Conservation (phyloP, 2,113 vertebrate species). For the Rafetus swinhoei region DNA sequence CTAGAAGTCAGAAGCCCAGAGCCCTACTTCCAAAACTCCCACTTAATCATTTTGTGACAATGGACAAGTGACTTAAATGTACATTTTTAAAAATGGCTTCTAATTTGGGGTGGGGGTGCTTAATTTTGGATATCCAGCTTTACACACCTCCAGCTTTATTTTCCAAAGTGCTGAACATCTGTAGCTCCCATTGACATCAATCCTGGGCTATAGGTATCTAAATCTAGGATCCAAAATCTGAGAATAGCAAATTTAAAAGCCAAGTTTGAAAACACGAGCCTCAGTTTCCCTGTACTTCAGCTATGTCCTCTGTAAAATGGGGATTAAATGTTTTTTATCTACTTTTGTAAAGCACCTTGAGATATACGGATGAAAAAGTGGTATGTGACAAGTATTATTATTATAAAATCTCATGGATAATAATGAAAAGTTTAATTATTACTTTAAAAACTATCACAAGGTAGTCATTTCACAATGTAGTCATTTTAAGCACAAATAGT, state of each 20-base stretch:
- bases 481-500: neutral
- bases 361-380: neutral
- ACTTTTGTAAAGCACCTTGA: neutral
- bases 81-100: neutral
- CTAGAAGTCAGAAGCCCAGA: neutral
- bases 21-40: fast-evolving
- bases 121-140: neutral
- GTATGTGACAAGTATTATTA: neutral
- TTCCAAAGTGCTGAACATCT: neutral
- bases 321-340: neutral
- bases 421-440: neutral
- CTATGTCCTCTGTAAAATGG: neutral
- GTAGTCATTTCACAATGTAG: neutral
- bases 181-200: neutral
- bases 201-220: neutral
- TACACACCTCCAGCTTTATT: neutral
- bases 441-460: neutral
- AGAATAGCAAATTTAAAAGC: neutral
- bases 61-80: neutral
- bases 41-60: fast-evolving
- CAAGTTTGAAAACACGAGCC: neutral
- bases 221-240: neutral
- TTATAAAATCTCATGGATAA: neutral
- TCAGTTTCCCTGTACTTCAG: neutral
- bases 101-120: neutral